These are phyloP conservation scores for Hyphantria cunea DNA, from an alignment of 1,140 invertebrate species.

Conservation along the genomic window DNA sequence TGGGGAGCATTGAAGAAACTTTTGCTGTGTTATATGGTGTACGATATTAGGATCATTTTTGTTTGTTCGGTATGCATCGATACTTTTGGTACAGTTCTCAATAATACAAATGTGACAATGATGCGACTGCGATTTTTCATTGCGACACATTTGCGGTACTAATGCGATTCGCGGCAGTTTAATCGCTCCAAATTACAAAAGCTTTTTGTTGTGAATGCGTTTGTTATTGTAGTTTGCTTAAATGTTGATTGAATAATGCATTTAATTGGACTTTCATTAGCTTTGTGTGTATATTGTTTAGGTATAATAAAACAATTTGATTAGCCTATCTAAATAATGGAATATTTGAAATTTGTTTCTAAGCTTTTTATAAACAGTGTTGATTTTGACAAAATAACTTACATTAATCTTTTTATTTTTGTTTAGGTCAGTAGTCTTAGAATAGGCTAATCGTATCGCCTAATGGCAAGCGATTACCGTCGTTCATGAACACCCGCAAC, in stretches of 20 bases:
- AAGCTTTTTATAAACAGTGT: too few relatives aligned
- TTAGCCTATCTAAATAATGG: background rate
- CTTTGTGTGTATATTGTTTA: conserved; percentile 3
- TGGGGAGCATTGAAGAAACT: conserved; percentile 7
- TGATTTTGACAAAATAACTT: too few relatives aligned
- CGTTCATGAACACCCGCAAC: too few relatives aligned
- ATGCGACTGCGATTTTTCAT: conserved; percentile 55
- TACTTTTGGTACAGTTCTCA: conserved; percentile 18
- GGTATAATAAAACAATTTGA: background rate
- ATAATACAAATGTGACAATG: conserved; percentile 41
- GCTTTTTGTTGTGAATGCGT: conserved; percentile 23
- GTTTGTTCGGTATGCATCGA: conserved; percentile 7
- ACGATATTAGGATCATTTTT: conserved; percentile 18
- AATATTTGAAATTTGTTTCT: too few relatives aligned
- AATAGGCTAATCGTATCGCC: too few relatives aligned
- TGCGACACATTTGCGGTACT: conserved; percentile 44
- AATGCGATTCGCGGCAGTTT: conserved; percentile 56
- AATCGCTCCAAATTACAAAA: conserved; percentile 35
- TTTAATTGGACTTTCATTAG: conserved; percentile 22
- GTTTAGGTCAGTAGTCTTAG: too few relatives aligned
- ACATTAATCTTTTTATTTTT: too few relatives aligned
- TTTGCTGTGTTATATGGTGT: background rate
- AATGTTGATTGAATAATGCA: conserved; percentile 24
- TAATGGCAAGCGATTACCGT: too few relatives aligned
- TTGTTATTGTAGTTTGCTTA: conserved; percentile 24